Evolutionary conservation across 2,888 invertebrate species (phyloP).

Genomic region (Brachyptera putata): DNA sequence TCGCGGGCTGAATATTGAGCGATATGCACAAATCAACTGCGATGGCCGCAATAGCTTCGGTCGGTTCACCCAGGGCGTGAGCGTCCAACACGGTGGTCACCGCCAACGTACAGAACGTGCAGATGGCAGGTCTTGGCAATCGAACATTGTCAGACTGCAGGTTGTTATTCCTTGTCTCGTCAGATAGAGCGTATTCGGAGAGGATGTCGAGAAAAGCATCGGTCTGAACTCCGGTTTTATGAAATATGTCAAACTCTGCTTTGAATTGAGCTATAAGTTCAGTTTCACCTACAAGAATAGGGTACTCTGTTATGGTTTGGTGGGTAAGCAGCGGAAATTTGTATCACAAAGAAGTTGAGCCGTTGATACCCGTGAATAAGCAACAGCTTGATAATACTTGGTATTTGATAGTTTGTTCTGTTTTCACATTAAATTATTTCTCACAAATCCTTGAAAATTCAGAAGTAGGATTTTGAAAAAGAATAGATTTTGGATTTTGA

Average conservation of each 20-base stretch:
- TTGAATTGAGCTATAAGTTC: background rate
- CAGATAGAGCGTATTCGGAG: background rate
- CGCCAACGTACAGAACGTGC: constrained; percentile 49
- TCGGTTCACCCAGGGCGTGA: constrained; percentile 49
- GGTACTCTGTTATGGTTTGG: too few species aligned
- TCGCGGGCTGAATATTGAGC: constrained; percentile 53
- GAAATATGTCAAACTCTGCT: background rate
- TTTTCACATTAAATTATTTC: too few species aligned
- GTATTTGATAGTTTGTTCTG: too few species aligned
- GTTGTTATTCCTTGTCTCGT: background rate
- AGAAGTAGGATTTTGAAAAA: too few species aligned
- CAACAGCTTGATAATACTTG: too few species aligned
- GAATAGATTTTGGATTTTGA: too few species aligned
- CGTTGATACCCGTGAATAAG: too few species aligned
- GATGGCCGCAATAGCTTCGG: constrained; percentile 45
- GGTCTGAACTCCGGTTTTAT: background rate
- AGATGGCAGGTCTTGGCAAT: background rate
- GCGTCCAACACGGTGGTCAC: constrained; percentile 37
- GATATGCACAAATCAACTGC: constrained; percentile 52
- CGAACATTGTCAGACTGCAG: background rate
- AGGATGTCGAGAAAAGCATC: background rate
- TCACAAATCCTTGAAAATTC: too few species aligned
- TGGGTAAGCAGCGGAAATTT: too few species aligned
- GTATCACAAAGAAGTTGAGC: too few species aligned
- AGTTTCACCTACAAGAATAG: too few species aligned